phyloP scores from a whole-genome alignment of 2,113 vertebrate genomes.

The Anarhynchus alexandrinus region DNA sequence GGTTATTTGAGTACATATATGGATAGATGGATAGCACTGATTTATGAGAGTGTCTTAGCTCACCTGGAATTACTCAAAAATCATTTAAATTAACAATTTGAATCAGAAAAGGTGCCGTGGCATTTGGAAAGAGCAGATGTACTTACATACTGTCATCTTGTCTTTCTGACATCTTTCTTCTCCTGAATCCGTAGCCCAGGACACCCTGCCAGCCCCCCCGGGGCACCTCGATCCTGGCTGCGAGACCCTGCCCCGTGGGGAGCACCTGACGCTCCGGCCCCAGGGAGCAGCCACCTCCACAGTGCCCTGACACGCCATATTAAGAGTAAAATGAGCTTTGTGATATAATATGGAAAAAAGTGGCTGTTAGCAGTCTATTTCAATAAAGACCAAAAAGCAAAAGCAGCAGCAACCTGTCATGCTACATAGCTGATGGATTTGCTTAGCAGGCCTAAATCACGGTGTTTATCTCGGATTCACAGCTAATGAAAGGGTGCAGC shows the following conservation, averaged over 20 bases:
- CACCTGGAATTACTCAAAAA: background rate
- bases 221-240: background rate
- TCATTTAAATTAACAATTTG: background rate
- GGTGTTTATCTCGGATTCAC: slow-evolving; percentile 26
- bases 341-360: background rate
- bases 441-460: slow-evolving; percentile 1
- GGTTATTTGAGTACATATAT: background rate
- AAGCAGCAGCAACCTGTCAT: background rate
- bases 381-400: background rate
- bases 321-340: background rate
- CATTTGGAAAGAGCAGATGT: background rate
- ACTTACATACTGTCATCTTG: background rate
- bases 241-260: fast-evolving
- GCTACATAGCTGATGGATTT: background rate
- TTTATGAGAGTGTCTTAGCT: background rate
- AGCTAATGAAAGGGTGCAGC: slow-evolving; percentile 29
- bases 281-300: background rate
- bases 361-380: background rate
- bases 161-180: background rate
- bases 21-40: background rate
- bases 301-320: background rate
- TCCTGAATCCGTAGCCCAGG: fast-evolving
- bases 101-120: background rate
- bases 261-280: background rate
- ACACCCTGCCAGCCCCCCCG: fast-evolving